Evolutionary conservation across 2,888 invertebrate species (phyloP).

Genomic region (Thumatha senex): DNA sequence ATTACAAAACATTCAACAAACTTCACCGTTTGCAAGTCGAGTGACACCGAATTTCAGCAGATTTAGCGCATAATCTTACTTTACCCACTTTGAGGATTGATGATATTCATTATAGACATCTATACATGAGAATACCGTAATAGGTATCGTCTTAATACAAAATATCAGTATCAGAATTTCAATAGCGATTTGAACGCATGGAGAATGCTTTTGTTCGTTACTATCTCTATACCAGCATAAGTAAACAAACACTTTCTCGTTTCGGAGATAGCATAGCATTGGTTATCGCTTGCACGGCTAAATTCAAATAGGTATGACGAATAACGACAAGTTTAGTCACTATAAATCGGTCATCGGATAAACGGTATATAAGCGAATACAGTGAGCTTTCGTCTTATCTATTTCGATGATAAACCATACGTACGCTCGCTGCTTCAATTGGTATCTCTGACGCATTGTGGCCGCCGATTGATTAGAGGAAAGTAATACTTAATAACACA

Average conservation of each 20-base stretch:
- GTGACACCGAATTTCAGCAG: conserved; percentile 24
- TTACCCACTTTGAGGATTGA: neutral
- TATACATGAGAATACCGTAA: conserved; percentile 1
- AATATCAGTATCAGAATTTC: conserved; percentile 26
- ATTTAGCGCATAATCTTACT: conserved; percentile 11
- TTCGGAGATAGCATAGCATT: conserved; percentile 48
- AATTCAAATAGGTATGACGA: conserved; percentile 42
- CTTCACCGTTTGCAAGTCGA: conserved; percentile 17
- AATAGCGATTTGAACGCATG: conserved; percentile 38
- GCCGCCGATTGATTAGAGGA: conserved; percentile 42
- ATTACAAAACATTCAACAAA: conserved; percentile 60
- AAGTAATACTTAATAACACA: conserved; percentile 39
- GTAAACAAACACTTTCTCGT: conserved; percentile 37
- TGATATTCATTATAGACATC: too few relatives aligned
- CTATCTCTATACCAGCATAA: conserved; percentile 27
- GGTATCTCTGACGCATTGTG: conserved; percentile 78
- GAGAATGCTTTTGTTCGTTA: conserved; percentile 67
- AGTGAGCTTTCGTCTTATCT: conserved; percentile 31
- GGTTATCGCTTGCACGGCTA: conserved; percentile 47
- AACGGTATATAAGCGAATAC: conserved; percentile 26
- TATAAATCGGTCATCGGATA: conserved; percentile 48
- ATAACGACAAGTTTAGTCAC: conserved; percentile 48
- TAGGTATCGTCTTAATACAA: conserved; percentile 7
- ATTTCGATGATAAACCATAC: conserved; percentile 53
- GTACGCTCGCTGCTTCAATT: conserved; percentile 78